Conservation (phyloP, 2,797 vertebrate species). For the Schizothorax lantsangensis region DNA sequence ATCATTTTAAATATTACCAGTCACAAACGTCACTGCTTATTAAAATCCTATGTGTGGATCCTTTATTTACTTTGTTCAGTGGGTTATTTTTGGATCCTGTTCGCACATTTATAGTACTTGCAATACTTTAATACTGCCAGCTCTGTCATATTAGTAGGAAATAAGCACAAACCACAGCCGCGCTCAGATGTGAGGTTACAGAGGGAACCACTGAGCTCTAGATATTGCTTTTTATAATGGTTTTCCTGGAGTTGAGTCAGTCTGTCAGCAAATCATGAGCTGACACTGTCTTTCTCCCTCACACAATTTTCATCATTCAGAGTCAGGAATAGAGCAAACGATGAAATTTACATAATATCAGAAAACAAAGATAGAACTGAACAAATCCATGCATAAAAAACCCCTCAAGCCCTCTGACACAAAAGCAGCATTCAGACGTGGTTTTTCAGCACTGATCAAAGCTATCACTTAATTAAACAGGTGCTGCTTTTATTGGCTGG, state of each 20-base stretch:
- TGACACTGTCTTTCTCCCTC: not conserved
- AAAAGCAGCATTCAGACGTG: not conserved
- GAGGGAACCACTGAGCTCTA: conserved; percentile 3
- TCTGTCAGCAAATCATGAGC: not conserved
- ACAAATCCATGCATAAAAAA: not conserved
- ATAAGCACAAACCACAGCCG: conserved; percentile 18
- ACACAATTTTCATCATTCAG: not conserved
- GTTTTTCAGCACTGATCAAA: not conserved
- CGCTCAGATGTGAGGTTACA: conserved; percentile 9
- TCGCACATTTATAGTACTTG: not conserved
- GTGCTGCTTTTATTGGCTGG: not conserved
- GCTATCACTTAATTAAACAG: not conserved
- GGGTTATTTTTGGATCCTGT: conserved; percentile 12
- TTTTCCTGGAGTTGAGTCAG: not conserved
- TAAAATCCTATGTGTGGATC: not conserved
- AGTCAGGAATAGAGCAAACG: not conserved
- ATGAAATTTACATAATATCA: not conserved
- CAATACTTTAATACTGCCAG: not conserved
- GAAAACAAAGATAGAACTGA: not conserved
- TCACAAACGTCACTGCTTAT: not conserved
- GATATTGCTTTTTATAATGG: not conserved
- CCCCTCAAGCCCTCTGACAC: not conserved
- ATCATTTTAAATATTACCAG: not conserved
- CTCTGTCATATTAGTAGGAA: not conserved
- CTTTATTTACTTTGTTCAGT: not conserved